Base-by-base conservation (phyloP, 2,888 invertebrate genomes). In the Hetaerina titia region DNA sequence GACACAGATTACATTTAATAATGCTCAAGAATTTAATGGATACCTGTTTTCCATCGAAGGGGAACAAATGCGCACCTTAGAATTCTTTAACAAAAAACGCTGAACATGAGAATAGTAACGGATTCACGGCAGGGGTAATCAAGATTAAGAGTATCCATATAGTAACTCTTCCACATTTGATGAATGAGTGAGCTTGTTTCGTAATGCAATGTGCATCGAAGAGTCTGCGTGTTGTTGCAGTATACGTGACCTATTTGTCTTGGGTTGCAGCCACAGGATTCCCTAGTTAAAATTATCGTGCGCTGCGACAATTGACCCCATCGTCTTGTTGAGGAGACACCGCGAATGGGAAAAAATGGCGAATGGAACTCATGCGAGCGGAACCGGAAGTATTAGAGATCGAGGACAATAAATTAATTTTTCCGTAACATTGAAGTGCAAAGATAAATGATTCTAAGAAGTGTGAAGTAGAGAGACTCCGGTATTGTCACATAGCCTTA, bases 241-340 rank as follows among this genome's bases (percentile, higher is more conserved):
- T 81, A 31, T 15, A 15, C 25, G 81, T 81, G 81, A 81, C 81
- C 81, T 81, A 81, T 81, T 81, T 81, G 31, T 31, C 81, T 81
- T 31, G 81, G 25, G 81, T 25, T 81, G 81, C 31, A 81, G 81
- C 81, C 31, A 25, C 81, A 31, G 81, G 81, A 81, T 81, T 81
- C 31, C 81, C 81, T 13, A 81, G 81, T 81, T 31, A 81, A 81
- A 81, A 81, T 81, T 81, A 31, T 31, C 81, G 81, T 13, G 22
- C 81, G 81, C 31, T 81, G 81, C 81, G 81, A 81, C 81, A 81
- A 81, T 81, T 81, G 81, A 81, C 81, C 81, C 31, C 31, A 2
- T 81, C 81, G 31, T 31, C 31, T 31, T 25, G 81, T 15, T 81
- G 81, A 81, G 31, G 25, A 81, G 81, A 81, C 81, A 9, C 81